A percentile compares a stretch with the other conserved stretches of the same genome.
These are phyloP conservation scores for Acrocera orbiculus DNA, from an alignment of 2,888 invertebrate species.

Conservation along the genomic window DNA sequence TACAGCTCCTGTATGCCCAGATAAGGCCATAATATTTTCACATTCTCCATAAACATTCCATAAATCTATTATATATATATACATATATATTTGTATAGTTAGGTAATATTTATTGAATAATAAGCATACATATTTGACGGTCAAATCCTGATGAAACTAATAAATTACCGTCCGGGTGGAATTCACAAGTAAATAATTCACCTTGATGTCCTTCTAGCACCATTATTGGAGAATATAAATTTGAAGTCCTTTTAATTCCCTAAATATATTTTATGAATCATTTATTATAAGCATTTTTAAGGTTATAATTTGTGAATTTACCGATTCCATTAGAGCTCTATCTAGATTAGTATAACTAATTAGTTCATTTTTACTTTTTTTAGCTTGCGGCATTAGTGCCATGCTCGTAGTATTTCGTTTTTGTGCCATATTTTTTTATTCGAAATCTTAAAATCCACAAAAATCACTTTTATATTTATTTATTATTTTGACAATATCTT, in stretches of 20 bases:
- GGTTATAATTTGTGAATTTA: constrained; percentile 31
- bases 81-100: background rate
- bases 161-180: constrained; percentile 92
- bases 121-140: constrained; percentile 69
- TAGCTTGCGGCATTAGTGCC: constrained; percentile 36
- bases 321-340: constrained; percentile 56
- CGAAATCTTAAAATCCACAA: too few species aligned
- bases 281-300: background rate
- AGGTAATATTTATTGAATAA: background rate
- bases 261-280: constrained; percentile 19
- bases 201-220: constrained; percentile 90
- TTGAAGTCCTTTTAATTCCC: constrained; percentile 67
- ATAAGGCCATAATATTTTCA: constrained; percentile 85
- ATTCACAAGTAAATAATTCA: constrained; percentile 82
- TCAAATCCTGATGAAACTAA: constrained; percentile 92
- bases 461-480: too few species aligned
- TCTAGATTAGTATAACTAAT: constrained; percentile 52
- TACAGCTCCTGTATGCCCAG: constrained; percentile 88
- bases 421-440: constrained; percentile 24
- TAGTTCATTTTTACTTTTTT: constrained; percentile 54
- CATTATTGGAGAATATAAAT: constrained; percentile 86
- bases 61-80: constrained; percentile 40
- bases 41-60: constrained; percentile 98
- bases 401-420: constrained; percentile 24
- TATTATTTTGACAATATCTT: too few species aligned